Evolutionary conservation across 92 coral and sea anemone genomes (phyloP).

Genomic region (Pocillopora meandrina): DNA sequence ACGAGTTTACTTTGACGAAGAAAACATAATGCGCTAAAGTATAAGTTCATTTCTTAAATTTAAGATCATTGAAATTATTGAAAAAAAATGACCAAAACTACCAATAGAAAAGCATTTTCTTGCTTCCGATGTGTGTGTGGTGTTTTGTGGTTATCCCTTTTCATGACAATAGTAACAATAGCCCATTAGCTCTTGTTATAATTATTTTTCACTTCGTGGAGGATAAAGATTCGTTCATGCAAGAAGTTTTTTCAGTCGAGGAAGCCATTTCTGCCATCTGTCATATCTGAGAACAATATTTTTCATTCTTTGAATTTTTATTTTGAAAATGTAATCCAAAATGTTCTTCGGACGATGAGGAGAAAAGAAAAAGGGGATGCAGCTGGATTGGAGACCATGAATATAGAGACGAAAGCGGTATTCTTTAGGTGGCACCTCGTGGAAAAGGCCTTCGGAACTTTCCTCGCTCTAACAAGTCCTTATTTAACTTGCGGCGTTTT

Average conservation of each 20-base stretch:
- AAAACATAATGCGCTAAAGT: too few species aligned
- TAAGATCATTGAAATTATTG: too few species aligned
- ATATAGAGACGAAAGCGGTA: neutral
- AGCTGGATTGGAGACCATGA: neutral
- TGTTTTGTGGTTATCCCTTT: too few species aligned
- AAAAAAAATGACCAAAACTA: too few species aligned
- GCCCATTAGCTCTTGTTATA: neutral
- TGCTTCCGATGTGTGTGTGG: too few species aligned
- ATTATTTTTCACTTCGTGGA: neutral
- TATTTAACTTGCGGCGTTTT: conserved; percentile 9
- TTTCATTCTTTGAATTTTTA: neutral
- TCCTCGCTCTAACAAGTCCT: neutral
- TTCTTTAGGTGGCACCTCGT: neutral
- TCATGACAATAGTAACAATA: neutral
- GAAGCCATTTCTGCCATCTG: too few species aligned
- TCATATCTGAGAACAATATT: too few species aligned
- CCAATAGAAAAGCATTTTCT: too few species aligned
- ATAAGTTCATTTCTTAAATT: too few species aligned
- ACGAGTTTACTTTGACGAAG: too few species aligned
- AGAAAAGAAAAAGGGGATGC: neutral
- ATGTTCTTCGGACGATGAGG: neutral
- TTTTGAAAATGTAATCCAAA: neutral
- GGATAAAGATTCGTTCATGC: neutral
- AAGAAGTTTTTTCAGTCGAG: neutral
- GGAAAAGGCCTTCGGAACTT: conserved; percentile 7